Evolutionary conservation across 2,888 invertebrate genomes (phyloP).

Genomic region (Sceliomorpha sp.): DNA sequence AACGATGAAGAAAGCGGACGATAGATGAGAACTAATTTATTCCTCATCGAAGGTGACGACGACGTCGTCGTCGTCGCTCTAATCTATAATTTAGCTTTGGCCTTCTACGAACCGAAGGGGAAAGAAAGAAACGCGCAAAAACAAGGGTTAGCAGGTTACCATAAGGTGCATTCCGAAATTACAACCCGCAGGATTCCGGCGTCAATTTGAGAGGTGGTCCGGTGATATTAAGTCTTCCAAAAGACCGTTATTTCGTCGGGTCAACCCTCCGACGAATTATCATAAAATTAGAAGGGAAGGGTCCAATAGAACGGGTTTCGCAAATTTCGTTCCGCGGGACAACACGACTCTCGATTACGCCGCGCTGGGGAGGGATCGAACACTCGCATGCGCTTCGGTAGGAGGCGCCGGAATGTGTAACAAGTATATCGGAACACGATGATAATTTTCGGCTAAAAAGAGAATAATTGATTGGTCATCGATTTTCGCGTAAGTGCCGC

Average conservation of each 20-base stretch:
- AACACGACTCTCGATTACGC: no score
- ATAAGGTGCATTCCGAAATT: conserved; percentile 71
- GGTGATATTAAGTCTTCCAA: conserved; percentile 52
- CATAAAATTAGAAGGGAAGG: conserved; percentile 57
- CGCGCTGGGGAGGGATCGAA: no score
- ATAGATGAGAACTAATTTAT: conserved; percentile 45
- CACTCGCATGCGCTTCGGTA: no score
- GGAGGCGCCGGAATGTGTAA: no score
- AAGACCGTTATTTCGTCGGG: conserved; percentile 54
- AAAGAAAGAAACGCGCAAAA: conserved; percentile 18
- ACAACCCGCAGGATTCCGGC: conserved; percentile 62
- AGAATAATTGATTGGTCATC: conserved; percentile 2
- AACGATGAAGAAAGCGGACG: conserved; percentile 25
- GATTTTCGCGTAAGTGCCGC: conserved; percentile 17
- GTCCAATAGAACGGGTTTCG: background rate
- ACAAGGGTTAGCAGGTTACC: conserved; percentile 16
- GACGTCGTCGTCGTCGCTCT: conserved; percentile 3
- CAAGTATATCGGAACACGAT: background rate
- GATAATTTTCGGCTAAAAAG: background rate
- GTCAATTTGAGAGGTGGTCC: conserved; percentile 51
- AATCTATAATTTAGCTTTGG: conserved; percentile 38
- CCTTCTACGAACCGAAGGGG: conserved; percentile 35
- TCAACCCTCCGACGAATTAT: conserved; percentile 39
- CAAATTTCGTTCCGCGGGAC: no score
- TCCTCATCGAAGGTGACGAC: conserved; percentile 11